Base-by-base conservation (phyloP, 2,797 vertebrate genomes). In the Aplochiton taeniatus region DNA sequence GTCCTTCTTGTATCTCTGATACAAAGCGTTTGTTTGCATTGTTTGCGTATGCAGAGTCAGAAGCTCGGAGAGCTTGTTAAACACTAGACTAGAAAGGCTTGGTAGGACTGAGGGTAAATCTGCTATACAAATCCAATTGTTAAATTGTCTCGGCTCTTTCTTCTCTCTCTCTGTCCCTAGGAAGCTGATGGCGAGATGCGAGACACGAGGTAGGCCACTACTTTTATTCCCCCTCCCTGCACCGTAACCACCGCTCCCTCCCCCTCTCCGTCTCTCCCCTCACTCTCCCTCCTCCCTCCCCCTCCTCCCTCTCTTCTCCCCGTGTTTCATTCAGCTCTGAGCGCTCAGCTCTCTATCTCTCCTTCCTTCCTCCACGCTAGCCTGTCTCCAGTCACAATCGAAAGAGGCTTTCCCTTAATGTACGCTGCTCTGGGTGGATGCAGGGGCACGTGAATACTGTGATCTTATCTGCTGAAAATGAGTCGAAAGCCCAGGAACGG, bases 171-270 rank as follows among this genome's bases (percentile, higher is more conserved):
- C 92, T 85, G 78, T 92, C 68, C 70, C 71, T 85, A 98, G 97
- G 94, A 94, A 89, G 93, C 93, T 86, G 93, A 94, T 72, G 93
- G 93, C 88, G 93, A 94, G 87, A 93, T 93, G 90, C 94, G 93
- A 85, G 94, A 93, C 92, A 94, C 90, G 72, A 98, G 96, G 96
- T 98, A 93, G 92, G 95, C 87, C 84, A 82, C 78, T 85, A 86
- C 82, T 65, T 84, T 62, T 88, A 89, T 67, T 82, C 77, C 81
- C 87, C 63, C 69, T 68, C 63, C 58, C 8, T 31, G 58, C 63
- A 51, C 49, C 74, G 70, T 78, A 73, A 83, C 70, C 65, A 55
- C 73, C 68, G 62, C 69, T 63, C 70, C 73, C 17, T 9, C 16
- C 20, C 17, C 20, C 52, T 19, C 52, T 31, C 66, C 67, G 77